phyloP scores from a whole-genome alignment of 2,797 vertebrate species.

The Enteromius fasciolatus region DNA sequence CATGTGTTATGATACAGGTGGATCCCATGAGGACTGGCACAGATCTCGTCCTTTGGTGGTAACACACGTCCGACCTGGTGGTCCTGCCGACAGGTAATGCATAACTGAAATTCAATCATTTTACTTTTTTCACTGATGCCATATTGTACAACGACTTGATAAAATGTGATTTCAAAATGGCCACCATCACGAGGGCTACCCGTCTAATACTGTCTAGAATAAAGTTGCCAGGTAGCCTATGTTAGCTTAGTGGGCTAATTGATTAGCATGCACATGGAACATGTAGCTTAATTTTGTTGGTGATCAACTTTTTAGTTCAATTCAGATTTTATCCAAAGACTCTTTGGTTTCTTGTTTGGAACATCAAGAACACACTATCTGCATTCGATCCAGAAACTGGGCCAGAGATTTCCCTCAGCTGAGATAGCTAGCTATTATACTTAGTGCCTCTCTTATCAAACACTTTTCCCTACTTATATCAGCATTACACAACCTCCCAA shows the following conservation, averaged over 20 bases:
- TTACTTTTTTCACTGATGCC: background rate
- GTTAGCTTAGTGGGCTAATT: background rate
- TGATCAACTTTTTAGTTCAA: background rate
- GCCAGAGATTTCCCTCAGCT: slow-evolving; percentile 14
- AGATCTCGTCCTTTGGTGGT: slow-evolving; percentile 92
- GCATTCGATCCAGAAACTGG: slow-evolving; percentile 7
- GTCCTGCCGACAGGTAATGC: slow-evolving; percentile 92
- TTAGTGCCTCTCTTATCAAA: background rate
- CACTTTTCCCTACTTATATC: background rate
- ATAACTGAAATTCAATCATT: background rate
- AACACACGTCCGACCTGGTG: slow-evolving; percentile 90
- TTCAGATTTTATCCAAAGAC: background rate
- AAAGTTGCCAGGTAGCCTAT: background rate
- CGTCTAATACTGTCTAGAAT: background rate
- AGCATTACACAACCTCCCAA: slow-evolving; percentile 11
- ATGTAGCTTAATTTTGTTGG: background rate
- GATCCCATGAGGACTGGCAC: slow-evolving; percentile 92
- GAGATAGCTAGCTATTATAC: slow-evolving; percentile 6
- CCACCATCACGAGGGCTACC: no score
- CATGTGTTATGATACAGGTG: slow-evolving; percentile 76
- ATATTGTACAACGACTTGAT: background rate
- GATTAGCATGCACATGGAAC: background rate
- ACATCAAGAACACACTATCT: background rate
- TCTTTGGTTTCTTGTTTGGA: no score
- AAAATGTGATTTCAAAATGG: slow-evolving; percentile 1